Conservation (phyloP, 1,140 invertebrate species). For the Drosophila sucinea region DNA sequence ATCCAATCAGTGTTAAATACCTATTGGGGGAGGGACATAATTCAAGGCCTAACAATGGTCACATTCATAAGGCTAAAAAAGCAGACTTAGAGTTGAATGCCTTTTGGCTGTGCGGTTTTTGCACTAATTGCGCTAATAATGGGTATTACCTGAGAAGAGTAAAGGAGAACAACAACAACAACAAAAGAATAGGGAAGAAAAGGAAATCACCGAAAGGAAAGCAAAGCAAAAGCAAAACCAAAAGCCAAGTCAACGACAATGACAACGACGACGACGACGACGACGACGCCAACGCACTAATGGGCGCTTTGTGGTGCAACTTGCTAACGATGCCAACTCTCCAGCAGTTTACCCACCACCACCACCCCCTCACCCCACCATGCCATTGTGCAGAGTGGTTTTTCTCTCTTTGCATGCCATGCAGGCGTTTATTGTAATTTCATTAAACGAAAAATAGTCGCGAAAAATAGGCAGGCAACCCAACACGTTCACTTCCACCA, state of each 20-base stretch:
- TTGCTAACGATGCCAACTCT: slow-evolving; percentile 61
- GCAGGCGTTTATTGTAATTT: slow-evolving; percentile 77
- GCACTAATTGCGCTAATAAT: slow-evolving; percentile 79
- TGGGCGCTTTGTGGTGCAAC: slow-evolving; percentile 57
- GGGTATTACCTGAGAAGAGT: slow-evolving; percentile 61
- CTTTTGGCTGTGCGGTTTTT: slow-evolving; percentile 14
- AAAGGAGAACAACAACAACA: slow-evolving; percentile 1
- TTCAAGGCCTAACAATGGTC: slow-evolving; percentile 61
- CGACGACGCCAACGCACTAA: slow-evolving; percentile 74
- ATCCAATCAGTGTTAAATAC: slow-evolving; percentile 74
- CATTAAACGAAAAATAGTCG: slow-evolving; percentile 76
- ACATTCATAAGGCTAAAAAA: slow-evolving; percentile 16
- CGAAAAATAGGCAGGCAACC: slow-evolving; percentile 50
- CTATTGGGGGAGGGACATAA: slow-evolving; percentile 22
- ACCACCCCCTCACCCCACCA: not conserved
- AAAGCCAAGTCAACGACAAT: slow-evolving; percentile 9
- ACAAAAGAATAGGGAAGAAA: slow-evolving; percentile 33
- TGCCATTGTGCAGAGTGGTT: not conserved
- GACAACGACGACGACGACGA: not conserved
- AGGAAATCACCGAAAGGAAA: slow-evolving; percentile 32
- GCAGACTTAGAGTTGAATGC: slow-evolving; percentile 15
- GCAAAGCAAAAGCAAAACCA: slow-evolving; percentile 22
- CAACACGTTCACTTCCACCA: slow-evolving; percentile 14
- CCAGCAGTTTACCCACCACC: not conserved
- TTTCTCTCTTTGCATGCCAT: slow-evolving; percentile 55